Base-by-base conservation (phyloP, 2,888 invertebrate genomes). In the Leptopilina syphax region DNA sequence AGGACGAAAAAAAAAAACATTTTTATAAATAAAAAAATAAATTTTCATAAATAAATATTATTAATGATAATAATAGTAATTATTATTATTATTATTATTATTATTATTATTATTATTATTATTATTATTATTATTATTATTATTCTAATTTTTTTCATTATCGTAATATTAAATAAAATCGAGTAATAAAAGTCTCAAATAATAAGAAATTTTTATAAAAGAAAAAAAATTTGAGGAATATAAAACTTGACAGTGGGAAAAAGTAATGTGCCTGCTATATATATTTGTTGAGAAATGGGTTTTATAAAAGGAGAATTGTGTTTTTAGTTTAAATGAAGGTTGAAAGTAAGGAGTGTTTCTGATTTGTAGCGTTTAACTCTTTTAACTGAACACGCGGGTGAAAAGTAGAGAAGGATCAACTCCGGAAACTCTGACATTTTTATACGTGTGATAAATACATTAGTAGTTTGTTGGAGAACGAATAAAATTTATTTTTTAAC, bases 361-460 rank as follows among this genome's bases (percentile, higher is more conserved):
- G 63, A 63, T 63, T 63, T 63, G 63, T 63, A 63, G 63, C 63
- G 18, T 63, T 63, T 24, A 63, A 63, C 63, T 63, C 63, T 63
- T 63, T 63, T 24, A 24, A 63, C 63, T 8, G 63, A 63, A 63
- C 63, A 63, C 9, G 63, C 63, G 6, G 12, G 50, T 63, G 63
- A 63, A 63, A 63, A 63, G 63, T 63, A 9, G 24, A 63, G 24
- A 63, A 24, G 63, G 63, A 63, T 63, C 63, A 63, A 63, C 63
- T 18, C 63, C 63, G 63, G 63, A 63, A 63, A 63, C 18, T 24
- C 63, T 63, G 63, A 63, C 63, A 63, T n/a, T 63, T 63, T 63
- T 63, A 63, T 63, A 63, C 24, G 63, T 63, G 63, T 63, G 63
- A 63, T 63, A 63, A 68, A 68, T 68, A 47, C 24, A 4, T 44